Percentiles rank a stretch among this genome's conserved stretches.
Conservation (phyloP, 1,140 invertebrate genomes). For the Steinernema khuongi region DNA sequence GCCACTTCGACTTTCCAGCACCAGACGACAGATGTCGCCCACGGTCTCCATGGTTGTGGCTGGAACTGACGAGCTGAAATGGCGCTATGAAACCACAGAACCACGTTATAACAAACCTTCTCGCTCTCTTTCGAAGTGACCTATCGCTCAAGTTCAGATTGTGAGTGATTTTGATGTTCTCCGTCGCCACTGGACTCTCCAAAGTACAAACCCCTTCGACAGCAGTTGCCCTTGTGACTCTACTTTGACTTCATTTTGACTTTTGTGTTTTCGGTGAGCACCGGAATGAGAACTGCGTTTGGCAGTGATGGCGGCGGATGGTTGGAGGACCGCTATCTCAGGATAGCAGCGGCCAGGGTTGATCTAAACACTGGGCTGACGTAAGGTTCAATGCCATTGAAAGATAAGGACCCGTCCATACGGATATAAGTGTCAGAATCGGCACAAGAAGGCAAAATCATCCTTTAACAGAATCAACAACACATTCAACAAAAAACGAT, state of each 20-base stretch:
- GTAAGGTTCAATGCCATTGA: background rate
- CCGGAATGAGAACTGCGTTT: background rate
- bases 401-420: background rate
- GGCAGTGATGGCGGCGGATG: background rate
- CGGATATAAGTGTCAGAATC: background rate
- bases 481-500: background rate
- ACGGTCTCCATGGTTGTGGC: background rate
- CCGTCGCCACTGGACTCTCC: background rate
- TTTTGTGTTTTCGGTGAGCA: background rate
- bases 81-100: background rate
- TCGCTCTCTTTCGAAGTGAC: slow-evolving; percentile 9
- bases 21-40: background rate
- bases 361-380: too few relatives aligned
- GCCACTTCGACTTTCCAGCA: slow-evolving; percentile 14
- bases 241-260: background rate
- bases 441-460: background rate
- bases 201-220: background rate
- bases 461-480: slow-evolving; percentile 6
- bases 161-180: background rate
- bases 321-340: background rate
- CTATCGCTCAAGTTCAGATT: background rate
- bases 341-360: background rate
- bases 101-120: background rate
- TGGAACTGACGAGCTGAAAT: background rate
- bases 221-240: background rate